phyloP scores from a whole-genome alignment of 2,113 vertebrate genomes.

The Regulus satrapa region DNA sequence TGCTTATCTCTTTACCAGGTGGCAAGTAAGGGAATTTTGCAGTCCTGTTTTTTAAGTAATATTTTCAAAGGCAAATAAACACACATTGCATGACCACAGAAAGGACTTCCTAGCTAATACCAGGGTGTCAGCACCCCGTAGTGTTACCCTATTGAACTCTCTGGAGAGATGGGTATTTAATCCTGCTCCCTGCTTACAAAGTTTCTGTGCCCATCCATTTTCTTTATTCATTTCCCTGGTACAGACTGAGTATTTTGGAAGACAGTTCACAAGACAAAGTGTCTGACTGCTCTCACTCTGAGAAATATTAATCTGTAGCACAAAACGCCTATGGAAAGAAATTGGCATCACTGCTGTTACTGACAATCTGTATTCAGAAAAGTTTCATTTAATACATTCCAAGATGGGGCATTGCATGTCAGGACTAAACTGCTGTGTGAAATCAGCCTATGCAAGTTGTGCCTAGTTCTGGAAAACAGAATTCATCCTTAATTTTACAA shows the following conservation, averaged over 20 bases:
- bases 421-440: not conserved
- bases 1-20: not conserved
- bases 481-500: not conserved
- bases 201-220: not conserved
- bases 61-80: not conserved
- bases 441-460: not conserved
- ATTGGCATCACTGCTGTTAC: not conserved
- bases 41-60: not conserved
- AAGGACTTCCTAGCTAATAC: not conserved
- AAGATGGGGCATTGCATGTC: not conserved
- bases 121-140: not conserved
- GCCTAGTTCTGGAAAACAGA: not conserved
- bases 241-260: not conserved
- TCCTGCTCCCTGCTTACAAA: not conserved
- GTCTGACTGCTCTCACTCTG: not conserved
- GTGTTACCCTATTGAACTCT: not conserved
- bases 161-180: not conserved
- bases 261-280: not conserved
- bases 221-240: not conserved
- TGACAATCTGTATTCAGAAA: not conserved
- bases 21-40: not conserved
- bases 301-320: not conserved
- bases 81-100: not conserved
- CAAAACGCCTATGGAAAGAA: not conserved
- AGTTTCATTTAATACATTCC: not conserved